These are phyloP conservation scores for Hydrolagus colliei DNA, from an alignment of 2,797 vertebrate species.

Conservation along the genomic window DNA sequence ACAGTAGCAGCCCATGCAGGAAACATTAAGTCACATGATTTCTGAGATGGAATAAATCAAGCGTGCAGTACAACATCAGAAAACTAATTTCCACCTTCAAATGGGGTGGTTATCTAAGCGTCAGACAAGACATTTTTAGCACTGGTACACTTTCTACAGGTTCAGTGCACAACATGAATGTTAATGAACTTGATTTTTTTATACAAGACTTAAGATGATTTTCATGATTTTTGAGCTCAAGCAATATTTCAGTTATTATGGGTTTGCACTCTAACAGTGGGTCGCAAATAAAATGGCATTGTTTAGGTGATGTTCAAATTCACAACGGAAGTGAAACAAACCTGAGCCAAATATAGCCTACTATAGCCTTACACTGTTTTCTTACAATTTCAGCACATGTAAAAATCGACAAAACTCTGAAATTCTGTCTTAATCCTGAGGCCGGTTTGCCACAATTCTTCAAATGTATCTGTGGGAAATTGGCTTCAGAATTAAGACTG, in stretches of 20 bases:
- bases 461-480: no score
- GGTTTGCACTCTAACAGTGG: not conserved
- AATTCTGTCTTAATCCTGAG: no score
- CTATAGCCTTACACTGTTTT: no score
- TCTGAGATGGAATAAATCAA: slow-evolving; percentile 79
- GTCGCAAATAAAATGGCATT: slow-evolving; percentile 15
- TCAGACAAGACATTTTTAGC: slow-evolving; percentile 61
- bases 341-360: no score
- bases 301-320: no score
- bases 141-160: slow-evolving; percentile 55
- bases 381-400: no score
- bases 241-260: not conserved
- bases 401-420: no score
- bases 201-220: slow-evolving; percentile 55
- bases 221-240: slow-evolving; percentile 36
- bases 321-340: no score
- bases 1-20: slow-evolving; percentile 67
- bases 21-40: slow-evolving; percentile 79
- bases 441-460: no score
- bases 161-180: slow-evolving; percentile 52
- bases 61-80: slow-evolving; percentile 64
- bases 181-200: slow-evolving; percentile 53
- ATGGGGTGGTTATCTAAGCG: slow-evolving; percentile 72
- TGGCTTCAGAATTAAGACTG: no score
- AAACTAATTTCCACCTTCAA: slow-evolving; percentile 89